Evolutionary conservation across 2,888 invertebrate species (phyloP), one percentile per base, ranked within the genome.

Genomic region (Drosophila ezoana): DNA sequence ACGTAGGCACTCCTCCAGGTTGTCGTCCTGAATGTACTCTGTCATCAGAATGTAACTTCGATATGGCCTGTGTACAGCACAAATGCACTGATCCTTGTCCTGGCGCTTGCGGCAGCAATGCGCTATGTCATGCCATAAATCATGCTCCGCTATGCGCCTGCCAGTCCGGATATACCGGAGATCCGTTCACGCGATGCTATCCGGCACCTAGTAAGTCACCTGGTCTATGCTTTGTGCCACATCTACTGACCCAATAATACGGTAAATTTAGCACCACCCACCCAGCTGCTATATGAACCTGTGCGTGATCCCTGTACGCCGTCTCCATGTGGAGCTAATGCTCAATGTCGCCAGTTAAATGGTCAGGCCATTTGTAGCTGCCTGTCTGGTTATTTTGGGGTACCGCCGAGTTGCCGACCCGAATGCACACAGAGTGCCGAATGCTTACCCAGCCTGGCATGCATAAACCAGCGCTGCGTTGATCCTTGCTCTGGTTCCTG

Each of bases 401-500:
- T 94, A 51, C 96, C 96, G 33, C 95, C 95, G 5, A 94, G 94
- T 68, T 96, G 95, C 87, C 93, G 95, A 33, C 95, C 95, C 8
- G 95, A 95, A 87, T 95, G 95, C 88, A 93, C 94, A 4, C 94
- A 95, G 32, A 96, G 95, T 88, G 93, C 95, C 0, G 97, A 97
- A 83, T 97, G 97, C 90, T 91, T 95, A 4, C 95, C 95, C 81
- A 95, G 95, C 87, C 92, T 94, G 80, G 96, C 97, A 45, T 97
- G 97, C 87, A 95, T 97, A 51, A 95, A 95, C 77, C 95, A 95
- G 87, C 95, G 94, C 90, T 97, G 97, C 90, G 93, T 92, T 78
- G 96, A 97, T 91, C 96, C 96, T 20, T 97, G 97, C 83, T 96
- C 96, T 13, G 96, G 96, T 9, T 95, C 95, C 1, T 97, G 96